Evolutionary conservation across 2,797 vertebrate genomes (phyloP).

Genomic region (Microctenopoma steveboyesi): DNA sequence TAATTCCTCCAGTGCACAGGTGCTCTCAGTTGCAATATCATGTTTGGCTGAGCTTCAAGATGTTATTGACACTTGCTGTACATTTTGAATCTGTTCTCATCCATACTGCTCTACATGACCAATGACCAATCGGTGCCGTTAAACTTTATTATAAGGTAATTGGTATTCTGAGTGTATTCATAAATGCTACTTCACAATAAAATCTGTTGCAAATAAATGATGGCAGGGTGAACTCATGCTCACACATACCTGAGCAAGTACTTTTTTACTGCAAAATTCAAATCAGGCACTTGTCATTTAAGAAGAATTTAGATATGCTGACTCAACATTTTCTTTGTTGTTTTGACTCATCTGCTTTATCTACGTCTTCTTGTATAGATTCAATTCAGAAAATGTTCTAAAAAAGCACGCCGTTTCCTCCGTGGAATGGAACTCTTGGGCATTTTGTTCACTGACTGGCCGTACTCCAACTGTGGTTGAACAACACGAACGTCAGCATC

Average conservation of each 20-base stretch:
- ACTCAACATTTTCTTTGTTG: neutral
- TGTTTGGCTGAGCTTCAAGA: conserved; percentile 25
- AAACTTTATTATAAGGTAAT: neutral
- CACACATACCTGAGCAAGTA: neutral
- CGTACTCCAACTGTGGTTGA: too few species aligned
- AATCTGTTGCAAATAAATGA: neutral
- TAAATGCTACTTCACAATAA: neutral
- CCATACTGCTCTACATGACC: neutral
- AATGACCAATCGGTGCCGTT: neutral
- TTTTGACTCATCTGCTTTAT: neutral
- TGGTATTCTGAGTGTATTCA: neutral
- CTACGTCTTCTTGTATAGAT: neutral
- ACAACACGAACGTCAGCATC: too few species aligned
- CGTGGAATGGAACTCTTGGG: neutral
- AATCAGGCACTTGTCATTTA: conserved; percentile 11
- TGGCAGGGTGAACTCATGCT: neutral
- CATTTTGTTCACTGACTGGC: too few species aligned
- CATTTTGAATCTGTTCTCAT: neutral
- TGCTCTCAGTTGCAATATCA: conserved; percentile 49
- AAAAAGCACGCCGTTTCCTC: neutral
- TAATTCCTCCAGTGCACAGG: conserved; percentile 30
- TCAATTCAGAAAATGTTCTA: neutral
- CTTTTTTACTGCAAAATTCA: conserved; percentile 9
- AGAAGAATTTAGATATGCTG: conserved; percentile 1
- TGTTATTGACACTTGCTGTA: neutral